Evolutionary conservation across 2,888 invertebrate species (phyloP).

Genomic region (Caenorhabditis auriculariae): DNA sequence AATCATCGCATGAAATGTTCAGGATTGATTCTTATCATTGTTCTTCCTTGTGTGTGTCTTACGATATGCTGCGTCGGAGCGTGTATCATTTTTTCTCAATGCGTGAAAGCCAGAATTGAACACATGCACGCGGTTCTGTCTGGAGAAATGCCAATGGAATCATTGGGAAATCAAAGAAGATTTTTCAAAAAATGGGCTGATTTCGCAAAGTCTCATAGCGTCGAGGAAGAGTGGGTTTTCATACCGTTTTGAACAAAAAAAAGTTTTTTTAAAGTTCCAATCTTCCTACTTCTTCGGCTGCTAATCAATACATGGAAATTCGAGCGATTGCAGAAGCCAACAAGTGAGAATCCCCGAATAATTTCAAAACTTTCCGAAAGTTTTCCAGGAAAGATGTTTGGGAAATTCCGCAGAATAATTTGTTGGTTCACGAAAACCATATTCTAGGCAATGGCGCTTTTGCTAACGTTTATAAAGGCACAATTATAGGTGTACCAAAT

Average conservation of each 20-base stretch:
- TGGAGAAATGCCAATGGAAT: too few species aligned
- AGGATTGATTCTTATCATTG: slow-evolving; percentile 40
- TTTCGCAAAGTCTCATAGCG: too few species aligned
- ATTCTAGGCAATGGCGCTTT: slow-evolving; percentile 53
- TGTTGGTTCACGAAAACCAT: slow-evolving; percentile 41
- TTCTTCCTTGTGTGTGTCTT: slow-evolving; percentile 34
- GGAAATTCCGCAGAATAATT: slow-evolving; percentile 42
- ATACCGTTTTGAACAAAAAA: slow-evolving; percentile 1
- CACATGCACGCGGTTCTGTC: too few species aligned
- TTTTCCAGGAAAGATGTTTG: slow-evolving; percentile 45
- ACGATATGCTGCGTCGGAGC: slow-evolving; percentile 24
- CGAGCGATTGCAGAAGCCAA: slow-evolving; percentile 26
- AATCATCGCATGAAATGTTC: too few species aligned
- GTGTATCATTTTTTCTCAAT: slow-evolving; percentile 30
- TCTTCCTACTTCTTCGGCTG: slow-evolving; percentile 14
- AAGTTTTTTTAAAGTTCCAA: slow-evolving; percentile 2
- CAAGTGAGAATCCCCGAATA: slow-evolving; percentile 7
- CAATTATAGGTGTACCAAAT: slow-evolving; percentile 29
- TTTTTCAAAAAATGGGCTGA: too few species aligned
- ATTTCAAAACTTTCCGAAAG: background rate
- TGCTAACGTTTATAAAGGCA: slow-evolving; percentile 49
- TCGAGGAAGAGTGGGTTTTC: too few species aligned
- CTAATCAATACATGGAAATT: slow-evolving; percentile 43
- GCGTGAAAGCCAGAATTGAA: too few species aligned
- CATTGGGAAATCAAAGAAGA: too few species aligned